These are phyloP conservation scores for Axinella damicornis DNA, from an alignment of 37 sponge, comb jelly and placozoan species.

Conservation along the genomic window DNA sequence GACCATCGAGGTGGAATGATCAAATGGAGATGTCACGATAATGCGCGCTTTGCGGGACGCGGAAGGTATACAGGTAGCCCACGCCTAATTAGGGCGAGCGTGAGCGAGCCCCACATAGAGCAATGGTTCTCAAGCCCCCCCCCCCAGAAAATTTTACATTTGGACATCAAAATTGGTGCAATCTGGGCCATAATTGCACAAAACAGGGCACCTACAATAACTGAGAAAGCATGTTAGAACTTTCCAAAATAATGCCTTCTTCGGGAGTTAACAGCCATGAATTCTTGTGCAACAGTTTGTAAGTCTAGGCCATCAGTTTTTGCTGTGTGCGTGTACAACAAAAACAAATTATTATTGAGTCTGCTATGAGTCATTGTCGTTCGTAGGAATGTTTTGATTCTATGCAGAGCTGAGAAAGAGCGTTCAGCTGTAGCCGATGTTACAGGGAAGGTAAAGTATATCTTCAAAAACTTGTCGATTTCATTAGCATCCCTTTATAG, in stretches of 20 bases:
- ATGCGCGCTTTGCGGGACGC: too few relatives aligned
- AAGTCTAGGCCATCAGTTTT: slow-evolving; percentile 31
- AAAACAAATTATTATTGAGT: slow-evolving; percentile 53
- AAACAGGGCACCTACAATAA: not conserved
- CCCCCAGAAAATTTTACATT: too few relatives aligned
- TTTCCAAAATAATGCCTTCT: slow-evolving; percentile 33
- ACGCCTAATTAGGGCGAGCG: too few relatives aligned
- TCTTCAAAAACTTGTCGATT: slow-evolving; percentile 2
- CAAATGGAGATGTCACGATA: too few relatives aligned
- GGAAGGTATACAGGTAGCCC: too few relatives aligned
- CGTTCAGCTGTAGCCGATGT: slow-evolving; percentile 35
- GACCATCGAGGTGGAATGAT: too few relatives aligned
- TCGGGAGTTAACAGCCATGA: slow-evolving; percentile 12
- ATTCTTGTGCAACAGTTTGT: slow-evolving; percentile 22
- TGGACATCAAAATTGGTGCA: too few relatives aligned
- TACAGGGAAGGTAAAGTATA: slow-evolving; percentile 7
- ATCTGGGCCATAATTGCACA: too few relatives aligned
- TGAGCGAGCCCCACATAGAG: too few relatives aligned
- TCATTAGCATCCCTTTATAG: slow-evolving; percentile 41
- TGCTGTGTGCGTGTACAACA: slow-evolving; percentile 12
- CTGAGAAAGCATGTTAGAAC: not conserved
- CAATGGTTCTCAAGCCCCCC: too few relatives aligned
- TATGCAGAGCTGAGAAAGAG: slow-evolving; percentile 36
- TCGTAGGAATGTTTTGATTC: slow-evolving; percentile 17
- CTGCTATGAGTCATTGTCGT: slow-evolving; percentile 9